These are phyloP conservation scores for Idaea aversata DNA, from an alignment of 2,888 invertebrate species.

Conservation along the genomic window DNA sequence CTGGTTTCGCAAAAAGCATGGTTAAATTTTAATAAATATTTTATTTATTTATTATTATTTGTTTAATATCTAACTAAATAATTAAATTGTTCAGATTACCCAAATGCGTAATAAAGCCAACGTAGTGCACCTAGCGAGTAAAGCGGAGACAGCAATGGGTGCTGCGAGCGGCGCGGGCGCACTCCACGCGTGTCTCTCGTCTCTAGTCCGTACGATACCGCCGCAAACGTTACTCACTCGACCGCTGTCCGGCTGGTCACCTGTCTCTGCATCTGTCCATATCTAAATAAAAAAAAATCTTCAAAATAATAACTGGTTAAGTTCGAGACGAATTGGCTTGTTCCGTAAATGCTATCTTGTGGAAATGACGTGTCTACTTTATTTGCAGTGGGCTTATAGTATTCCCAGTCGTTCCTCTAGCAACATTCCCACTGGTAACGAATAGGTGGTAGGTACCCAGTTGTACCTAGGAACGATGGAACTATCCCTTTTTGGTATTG, in stretches of 20 bases:
- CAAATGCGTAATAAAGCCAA: conserved; percentile 85
- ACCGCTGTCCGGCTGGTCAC: conserved; percentile 74
- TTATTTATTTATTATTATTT: not conserved
- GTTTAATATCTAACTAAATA: not conserved
- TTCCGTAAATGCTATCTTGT: not conserved
- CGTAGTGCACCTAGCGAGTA: conserved; percentile 75
- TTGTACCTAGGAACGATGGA: no score
- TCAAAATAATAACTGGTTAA: not conserved
- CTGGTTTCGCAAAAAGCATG: no score
- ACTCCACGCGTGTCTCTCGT: conserved; percentile 89
- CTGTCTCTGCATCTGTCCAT: conserved; percentile 82
- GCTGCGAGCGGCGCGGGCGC: conserved; percentile 82
- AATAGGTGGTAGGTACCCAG: no score
- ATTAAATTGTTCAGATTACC: conserved; percentile 73
- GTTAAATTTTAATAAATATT: no score
- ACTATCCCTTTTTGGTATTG: no score
- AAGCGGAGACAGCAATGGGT: conserved; percentile 81
- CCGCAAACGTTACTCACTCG: conserved; percentile 84
- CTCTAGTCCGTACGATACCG: conserved; percentile 86
- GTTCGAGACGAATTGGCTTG: not conserved
- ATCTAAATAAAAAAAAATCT: conserved; percentile 55
- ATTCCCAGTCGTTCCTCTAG: no score
- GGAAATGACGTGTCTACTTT: no score
- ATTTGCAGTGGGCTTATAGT: no score
- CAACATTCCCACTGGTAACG: no score